A percentile compares a stretch with the other conserved stretches of the same genome.
phyloP scores from a whole-genome alignment of 2,888 invertebrate genomes.

The Cremastinae sp. region DNA sequence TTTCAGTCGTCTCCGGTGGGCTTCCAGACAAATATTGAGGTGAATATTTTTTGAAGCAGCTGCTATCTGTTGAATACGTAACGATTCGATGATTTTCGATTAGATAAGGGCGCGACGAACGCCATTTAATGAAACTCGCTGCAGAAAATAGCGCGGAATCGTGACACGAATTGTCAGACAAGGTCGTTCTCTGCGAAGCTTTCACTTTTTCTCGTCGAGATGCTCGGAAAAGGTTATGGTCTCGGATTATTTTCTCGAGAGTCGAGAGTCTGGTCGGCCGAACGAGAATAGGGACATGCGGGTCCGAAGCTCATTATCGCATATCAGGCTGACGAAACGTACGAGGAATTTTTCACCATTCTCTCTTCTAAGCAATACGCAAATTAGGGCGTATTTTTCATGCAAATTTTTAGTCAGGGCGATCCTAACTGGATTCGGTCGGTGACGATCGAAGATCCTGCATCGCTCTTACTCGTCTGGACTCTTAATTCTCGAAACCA shows the following conservation, averaged over 20 bases:
- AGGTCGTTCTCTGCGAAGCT: constrained; percentile 30
- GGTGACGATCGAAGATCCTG: constrained; percentile 18
- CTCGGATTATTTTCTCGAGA: too few species aligned
- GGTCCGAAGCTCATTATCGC: constrained; percentile 58
- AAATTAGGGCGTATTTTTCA: constrained; percentile 1
- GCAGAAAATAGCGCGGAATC: background rate
- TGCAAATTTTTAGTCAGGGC: constrained; percentile 6
- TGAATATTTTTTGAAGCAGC: too few species aligned
- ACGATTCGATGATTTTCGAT: too few species aligned
- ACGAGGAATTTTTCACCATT: constrained; percentile 49
- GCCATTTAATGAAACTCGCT: background rate
- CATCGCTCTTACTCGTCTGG: too few species aligned
- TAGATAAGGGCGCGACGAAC: background rate
- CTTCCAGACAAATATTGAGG: too few species aligned
- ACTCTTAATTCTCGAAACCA: too few species aligned
- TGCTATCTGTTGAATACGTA: too few species aligned
- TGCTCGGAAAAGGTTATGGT: constrained; percentile 11
- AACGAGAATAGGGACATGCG: constrained; percentile 29
- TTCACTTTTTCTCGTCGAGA: constrained; percentile 31
- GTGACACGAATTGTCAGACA: constrained; percentile 10
- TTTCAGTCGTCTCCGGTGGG: too few species aligned
- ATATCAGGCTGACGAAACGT: constrained; percentile 55
- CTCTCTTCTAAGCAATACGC: constrained; percentile 32
- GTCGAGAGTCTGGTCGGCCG: constrained; percentile 5
- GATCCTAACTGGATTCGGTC: constrained; percentile 51